Conservation (phyloP, 2,113 vertebrate genomes). For the Alethe diademata region DNA sequence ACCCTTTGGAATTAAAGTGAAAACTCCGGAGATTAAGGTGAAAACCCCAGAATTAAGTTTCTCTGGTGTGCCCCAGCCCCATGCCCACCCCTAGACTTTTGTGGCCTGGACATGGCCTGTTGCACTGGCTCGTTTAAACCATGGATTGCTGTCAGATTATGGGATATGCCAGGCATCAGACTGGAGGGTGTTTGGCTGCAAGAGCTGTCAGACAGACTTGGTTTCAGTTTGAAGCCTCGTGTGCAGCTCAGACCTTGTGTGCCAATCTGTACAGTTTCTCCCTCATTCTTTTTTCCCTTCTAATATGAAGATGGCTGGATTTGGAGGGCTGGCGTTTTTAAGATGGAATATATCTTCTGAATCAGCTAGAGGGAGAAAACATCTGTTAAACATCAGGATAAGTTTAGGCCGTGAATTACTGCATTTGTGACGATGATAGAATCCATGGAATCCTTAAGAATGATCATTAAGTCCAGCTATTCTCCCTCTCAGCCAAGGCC, state of each 20-base stretch:
- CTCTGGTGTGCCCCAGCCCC: not conserved
- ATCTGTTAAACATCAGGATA: not conserved
- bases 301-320: not conserved
- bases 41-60: not conserved
- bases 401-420: fast-evolving
- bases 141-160: not conserved
- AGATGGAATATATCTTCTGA: not conserved
- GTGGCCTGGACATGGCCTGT: too few relatives aligned
- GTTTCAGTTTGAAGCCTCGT: not conserved
- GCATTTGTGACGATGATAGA: fast-evolving
- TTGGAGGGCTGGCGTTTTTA: not conserved
- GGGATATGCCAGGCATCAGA: not conserved
- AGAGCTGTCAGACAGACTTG: not conserved
- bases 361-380: not conserved
- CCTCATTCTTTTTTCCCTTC: fast-evolving
- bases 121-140: not conserved
- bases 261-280: fast-evolving
- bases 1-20: not conserved
- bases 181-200: not conserved
- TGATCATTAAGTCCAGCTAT: fast-evolving
- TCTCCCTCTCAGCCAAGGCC: not conserved
- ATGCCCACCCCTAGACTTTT: not conserved
- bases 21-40: not conserved
- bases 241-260: not conserved
- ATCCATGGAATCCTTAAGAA: fast-evolving